Evolutionary conservation across 2,113 vertebrate genomes (phyloP), one percentile per base, ranked within the genome.

Genomic region (Arvicanthis niloticus): DNA sequence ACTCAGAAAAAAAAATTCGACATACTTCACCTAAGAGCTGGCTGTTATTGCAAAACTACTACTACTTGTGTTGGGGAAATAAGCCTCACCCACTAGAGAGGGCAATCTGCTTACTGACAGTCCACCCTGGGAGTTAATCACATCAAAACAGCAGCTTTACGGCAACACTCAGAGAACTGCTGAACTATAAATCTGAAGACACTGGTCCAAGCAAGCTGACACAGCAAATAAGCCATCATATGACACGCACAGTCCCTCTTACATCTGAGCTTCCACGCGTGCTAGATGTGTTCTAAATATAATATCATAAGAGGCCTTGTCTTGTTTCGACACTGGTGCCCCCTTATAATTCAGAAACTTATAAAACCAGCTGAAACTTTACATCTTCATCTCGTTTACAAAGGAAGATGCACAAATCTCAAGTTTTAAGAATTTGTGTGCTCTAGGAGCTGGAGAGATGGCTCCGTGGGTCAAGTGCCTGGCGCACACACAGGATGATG

Each of bases 311-410:
- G 81, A 84, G 40, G 9, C 1, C 51, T 53, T 56, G 7, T 88
- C 65, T 80, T 68, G 75, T 70, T 40, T 45, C 13, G 75, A 91
- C 34, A 62, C 8, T 42, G 62, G 45, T 75, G 24, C 8, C 60
- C 31, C 34, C 21, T 77, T 89, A 24, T 26, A 58, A 89, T 15
- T 88, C 22, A 72, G 56, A 94, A 60, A 95, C 31, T 42, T 81
- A 56, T 72, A 92, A 78, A 85, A 85, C 53, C 42, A 86, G 29
- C 58, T 56, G 37, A 65, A 70, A 89, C 73, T 40, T 85, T 97
- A 75, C 3, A 89, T 58, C 67, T 76, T 13, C 19, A 82, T 31
- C 29, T 15, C 13, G 67, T 94, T 95, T 92, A 80, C 37, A 92
- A 84, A 97, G 31, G n/a, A 75, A 84, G 62, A 51, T n/a, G 17